Evolutionary conservation across 1,140 invertebrate species (phyloP).

Genomic region (Drosophila seguyi): DNA sequence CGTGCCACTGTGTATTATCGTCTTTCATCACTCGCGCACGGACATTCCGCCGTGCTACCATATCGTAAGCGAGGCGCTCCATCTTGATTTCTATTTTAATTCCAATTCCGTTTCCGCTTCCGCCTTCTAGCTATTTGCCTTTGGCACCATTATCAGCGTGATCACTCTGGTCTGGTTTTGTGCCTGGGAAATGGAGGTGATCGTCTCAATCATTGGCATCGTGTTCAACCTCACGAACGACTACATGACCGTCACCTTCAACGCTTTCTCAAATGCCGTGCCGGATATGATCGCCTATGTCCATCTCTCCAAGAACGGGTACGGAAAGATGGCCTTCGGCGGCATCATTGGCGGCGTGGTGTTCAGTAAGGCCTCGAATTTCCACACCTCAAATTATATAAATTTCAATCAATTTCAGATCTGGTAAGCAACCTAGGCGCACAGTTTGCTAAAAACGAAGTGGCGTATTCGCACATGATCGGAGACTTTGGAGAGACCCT

Average conservation of each 20-base stretch:
- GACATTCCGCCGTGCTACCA: constrained; percentile 62
- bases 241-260: constrained; percentile 49
- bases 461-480: not conserved
- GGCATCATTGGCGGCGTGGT: constrained; percentile 47
- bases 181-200: constrained; percentile 53
- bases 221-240: constrained; percentile 21
- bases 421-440: constrained; percentile 24
- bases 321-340: constrained; percentile 66
- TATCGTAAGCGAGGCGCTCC: constrained; percentile 11
- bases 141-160: not conserved
- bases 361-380: constrained; percentile 36
- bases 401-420: constrained; percentile 32
- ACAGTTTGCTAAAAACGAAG: constrained; percentile 4
- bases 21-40: constrained; percentile 49
- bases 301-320: constrained; percentile 52
- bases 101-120: not conserved
- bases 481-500: constrained; percentile 46
- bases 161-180: constrained; percentile 36
- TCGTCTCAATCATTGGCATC: constrained; percentile 44
- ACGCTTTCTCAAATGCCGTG: constrained; percentile 17
- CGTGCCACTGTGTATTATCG: constrained; percentile 30
- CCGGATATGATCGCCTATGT: constrained; percentile 48
- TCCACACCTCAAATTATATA: not conserved
- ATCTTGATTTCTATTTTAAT: no score
- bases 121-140: not conserved